Evolutionary conservation across 2,888 invertebrate genomes (phyloP).

Genomic region (Scaptomyza flava): DNA sequence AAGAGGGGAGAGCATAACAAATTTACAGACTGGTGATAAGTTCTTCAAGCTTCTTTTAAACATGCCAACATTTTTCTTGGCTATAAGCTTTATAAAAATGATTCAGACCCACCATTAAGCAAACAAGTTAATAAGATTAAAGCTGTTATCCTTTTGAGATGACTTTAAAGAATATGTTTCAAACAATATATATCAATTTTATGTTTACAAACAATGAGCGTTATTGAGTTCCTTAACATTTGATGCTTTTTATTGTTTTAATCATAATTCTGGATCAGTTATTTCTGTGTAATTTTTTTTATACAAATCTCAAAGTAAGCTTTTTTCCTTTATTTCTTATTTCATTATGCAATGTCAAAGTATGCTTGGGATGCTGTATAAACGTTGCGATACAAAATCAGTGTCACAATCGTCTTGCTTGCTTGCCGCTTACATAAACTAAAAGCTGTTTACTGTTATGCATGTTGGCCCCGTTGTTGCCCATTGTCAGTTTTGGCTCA

Average conservation of each 20-base stretch:
- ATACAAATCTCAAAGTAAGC: no score
- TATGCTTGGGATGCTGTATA: no score
- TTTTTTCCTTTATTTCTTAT: no score
- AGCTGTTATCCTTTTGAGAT: slow-evolving; percentile 10
- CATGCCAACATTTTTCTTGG: slow-evolving; percentile 21
- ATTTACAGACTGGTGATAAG: slow-evolving; percentile 27
- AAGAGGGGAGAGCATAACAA: neutral
- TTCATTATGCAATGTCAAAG: no score
- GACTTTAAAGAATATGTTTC: slow-evolving; percentile 5
- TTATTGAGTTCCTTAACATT: neutral
- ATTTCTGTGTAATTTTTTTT: no score
- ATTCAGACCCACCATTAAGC: neutral
- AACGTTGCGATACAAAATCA: slow-evolving; percentile 54
- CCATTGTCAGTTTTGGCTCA: slow-evolving; percentile 9
- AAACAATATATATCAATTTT: neutral
- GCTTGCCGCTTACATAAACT: slow-evolving; percentile 49
- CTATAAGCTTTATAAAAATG: slow-evolving; percentile 24
- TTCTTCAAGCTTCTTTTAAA: slow-evolving; percentile 26
- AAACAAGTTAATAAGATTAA: slow-evolving; percentile 32
- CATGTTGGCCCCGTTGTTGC: slow-evolving; percentile 12
- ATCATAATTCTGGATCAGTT: no score
- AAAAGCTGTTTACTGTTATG: slow-evolving; percentile 38
- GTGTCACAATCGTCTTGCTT: slow-evolving; percentile 65
- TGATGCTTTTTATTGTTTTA: no score
- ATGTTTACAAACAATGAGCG: neutral